Evolutionary conservation across 2,797 vertebrate genomes (phyloP).

Genomic region (Remorina albescens): DNA sequence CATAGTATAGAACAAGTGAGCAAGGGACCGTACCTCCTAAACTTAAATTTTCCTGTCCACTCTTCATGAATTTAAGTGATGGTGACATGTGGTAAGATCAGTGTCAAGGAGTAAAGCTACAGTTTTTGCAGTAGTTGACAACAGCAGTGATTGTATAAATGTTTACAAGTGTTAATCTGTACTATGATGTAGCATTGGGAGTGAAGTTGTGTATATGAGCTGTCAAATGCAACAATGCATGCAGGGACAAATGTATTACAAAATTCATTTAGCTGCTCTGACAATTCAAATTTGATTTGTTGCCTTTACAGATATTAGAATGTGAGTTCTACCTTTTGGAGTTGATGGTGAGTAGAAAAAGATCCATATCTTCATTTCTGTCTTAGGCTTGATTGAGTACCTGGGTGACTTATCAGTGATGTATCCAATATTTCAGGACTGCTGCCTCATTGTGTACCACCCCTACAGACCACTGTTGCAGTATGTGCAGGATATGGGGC

Average conservation of each 20-base stretch:
- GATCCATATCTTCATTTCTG: too few species aligned
- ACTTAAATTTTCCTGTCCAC: constrained; percentile 21
- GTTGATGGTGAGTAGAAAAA: constrained; percentile 91
- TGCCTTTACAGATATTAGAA: constrained; percentile 93
- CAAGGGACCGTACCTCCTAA: constrained; percentile 37
- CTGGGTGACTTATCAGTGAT: constrained; percentile 1
- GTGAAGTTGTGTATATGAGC: background rate
- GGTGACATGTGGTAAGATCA: background rate
- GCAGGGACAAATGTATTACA: background rate
- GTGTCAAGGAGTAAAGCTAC: background rate
- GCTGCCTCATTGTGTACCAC: constrained; percentile 99
- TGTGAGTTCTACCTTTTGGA: constrained; percentile 99
- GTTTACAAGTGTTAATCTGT: too few species aligned
- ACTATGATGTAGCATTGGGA: background rate
- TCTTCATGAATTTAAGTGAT: constrained; percentile 3
- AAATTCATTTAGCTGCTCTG: background rate
- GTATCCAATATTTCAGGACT: constrained; percentile 88
- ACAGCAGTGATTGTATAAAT: background rate
- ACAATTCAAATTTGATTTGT: constrained; percentile 27
- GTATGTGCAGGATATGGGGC: constrained; percentile 99
- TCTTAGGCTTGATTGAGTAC: background rate
- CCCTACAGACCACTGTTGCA: constrained; percentile 98
- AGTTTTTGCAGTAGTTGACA: background rate
- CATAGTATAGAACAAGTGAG: constrained; percentile 41
- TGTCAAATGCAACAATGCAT: background rate